Percentiles rank a stretch among this genome's conserved stretches.
Conservation (phyloP, 2,888 invertebrate genomes). For the Habroteleia sp. region DNA sequence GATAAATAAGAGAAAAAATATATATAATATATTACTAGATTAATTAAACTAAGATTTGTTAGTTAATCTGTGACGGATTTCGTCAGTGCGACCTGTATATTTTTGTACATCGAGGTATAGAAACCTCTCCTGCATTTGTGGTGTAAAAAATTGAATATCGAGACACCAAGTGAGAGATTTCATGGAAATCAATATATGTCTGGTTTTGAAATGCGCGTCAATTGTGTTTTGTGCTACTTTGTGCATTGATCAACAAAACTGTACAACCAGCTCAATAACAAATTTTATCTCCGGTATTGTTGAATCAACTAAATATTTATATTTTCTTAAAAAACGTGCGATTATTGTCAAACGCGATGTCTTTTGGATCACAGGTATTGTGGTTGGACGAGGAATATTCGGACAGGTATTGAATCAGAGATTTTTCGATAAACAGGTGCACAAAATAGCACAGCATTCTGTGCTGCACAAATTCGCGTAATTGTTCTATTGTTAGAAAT, state of each 20-base stretch:
- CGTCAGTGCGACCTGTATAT: constrained; percentile 74
- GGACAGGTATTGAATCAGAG: background rate
- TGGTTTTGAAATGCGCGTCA: constrained; percentile 55
- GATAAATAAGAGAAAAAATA: constrained; percentile 70
- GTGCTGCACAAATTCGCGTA: constrained; percentile 74
- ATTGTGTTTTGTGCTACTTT: constrained; percentile 48
- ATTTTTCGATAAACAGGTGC: constrained; percentile 15
- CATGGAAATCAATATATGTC: constrained; percentile 53
- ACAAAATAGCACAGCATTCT: constrained; percentile 53
- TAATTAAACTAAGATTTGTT: constrained; percentile 57
- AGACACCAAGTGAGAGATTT: constrained; percentile 71
- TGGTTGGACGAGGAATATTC: too few relatives aligned
- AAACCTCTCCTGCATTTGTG: constrained; percentile 70
- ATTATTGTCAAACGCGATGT: too few relatives aligned
- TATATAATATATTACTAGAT: constrained; percentile 66
- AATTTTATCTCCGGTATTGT: too few relatives aligned
- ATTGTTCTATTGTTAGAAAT: constrained; percentile 74
- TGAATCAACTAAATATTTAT: too few relatives aligned
- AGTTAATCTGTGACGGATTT: constrained; percentile 47
- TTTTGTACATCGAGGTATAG: constrained; percentile 78
- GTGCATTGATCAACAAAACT: constrained; percentile 42
- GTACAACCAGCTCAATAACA: too few relatives aligned
- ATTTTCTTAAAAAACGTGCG: too few relatives aligned
- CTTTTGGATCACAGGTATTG: too few relatives aligned
- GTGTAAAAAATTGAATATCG: constrained; percentile 73